phyloP scores from a whole-genome alignment of 2,888 invertebrate genomes.

The Formica aserva region DNA sequence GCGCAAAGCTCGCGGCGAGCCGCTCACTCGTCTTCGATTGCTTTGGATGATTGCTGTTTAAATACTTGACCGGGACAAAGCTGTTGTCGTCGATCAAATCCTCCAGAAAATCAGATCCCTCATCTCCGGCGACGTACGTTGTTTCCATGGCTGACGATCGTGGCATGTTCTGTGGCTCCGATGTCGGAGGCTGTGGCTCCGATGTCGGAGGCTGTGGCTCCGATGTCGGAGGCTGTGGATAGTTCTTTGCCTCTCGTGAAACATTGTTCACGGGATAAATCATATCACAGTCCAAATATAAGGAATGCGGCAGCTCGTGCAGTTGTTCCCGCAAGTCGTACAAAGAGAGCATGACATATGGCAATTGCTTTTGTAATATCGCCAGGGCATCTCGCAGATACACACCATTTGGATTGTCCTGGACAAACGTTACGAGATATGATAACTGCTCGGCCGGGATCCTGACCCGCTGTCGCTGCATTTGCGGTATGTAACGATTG shows the following conservation, averaged over 20 bases:
- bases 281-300: conserved; percentile 50
- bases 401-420: conserved; percentile 64
- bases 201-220: background rate
- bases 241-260: background rate
- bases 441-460: background rate
- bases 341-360: conserved; percentile 41
- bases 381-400: conserved; percentile 41
- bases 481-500: background rate
- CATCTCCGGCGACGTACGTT: conserved; percentile 48
- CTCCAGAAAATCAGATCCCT: conserved; percentile 21
- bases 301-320: conserved; percentile 62
- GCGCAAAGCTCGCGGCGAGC: conserved; percentile 33
- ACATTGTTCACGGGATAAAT: conserved; percentile 45
- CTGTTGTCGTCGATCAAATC: background rate
- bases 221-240: background rate
- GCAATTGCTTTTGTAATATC: conserved; percentile 11
- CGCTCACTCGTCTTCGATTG: background rate
- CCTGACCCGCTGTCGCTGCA: background rate
- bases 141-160: background rate
- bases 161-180: background rate
- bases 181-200: no score
- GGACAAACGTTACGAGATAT: conserved; percentile 11
- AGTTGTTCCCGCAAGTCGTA: conserved; percentile 69
- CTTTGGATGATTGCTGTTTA: background rate
- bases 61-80: background rate